Base-by-base conservation (phyloP, 2,888 invertebrate species). In the Dascillus cervinus region DNA sequence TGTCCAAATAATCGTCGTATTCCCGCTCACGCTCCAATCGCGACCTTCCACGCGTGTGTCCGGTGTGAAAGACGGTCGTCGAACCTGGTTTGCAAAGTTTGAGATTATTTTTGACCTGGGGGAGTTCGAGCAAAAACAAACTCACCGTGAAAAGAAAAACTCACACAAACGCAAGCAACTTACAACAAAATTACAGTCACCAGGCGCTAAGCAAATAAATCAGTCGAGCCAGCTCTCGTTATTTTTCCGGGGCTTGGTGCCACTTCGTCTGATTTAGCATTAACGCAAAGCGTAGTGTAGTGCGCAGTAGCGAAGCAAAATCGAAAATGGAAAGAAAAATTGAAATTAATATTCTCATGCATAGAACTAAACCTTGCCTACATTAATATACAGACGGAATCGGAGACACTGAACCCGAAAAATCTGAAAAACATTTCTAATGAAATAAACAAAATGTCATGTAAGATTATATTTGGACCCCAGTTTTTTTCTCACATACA, bases 1-100 rank as follows among this genome's bases (percentile, higher is more conserved):
- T 51, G 19, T 65, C 65, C 8, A 50, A 53, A 45, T 66, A 68
- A 49, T 77, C 76, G 51, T 76, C 76, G 54, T 61, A 76, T 56
- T 59, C 75, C 23, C 64, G 52, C 20, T 66, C 67, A 34, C 66
- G 47, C 37, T 68, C 67, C 39, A 76, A 66, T 45, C 72, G 60
- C 46, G 69, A 69, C 41, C 75, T 67, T 39, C 58, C 63, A 41
- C 67, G 55, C 32, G 55, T 47, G 46, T 67, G 67, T 29, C 59
- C 55, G 37, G 66, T 62, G 43, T 67, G 67, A 49, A 66, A 67
- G 29, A 66, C 61, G n/a, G n/a, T n/a, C n/a, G n/a, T n/a, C n/a
- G n/a, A n/a, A n/a, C n/a, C n/a, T n/a, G n/a, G n/a, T n/a, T n/a
- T n/a, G n/a, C n/a, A n/a, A n/a, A n/a, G n/a, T n/a, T n/a, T n/a